Conservation (phyloP, 92 coral and sea anemone species). For the Blastomussa wellsi region DNA sequence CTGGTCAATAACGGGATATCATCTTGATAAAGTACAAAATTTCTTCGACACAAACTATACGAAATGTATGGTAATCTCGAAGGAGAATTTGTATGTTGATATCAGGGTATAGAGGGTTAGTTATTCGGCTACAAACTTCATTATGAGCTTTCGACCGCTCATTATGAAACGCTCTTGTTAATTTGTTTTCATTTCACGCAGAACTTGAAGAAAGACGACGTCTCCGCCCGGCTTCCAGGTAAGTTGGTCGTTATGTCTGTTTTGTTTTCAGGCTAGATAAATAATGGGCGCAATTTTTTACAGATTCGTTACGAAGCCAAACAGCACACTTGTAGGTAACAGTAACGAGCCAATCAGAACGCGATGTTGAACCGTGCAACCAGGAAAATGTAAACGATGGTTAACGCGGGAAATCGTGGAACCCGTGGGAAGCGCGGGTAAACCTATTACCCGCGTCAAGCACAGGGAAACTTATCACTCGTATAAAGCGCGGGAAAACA, state of each 20-base stretch:
- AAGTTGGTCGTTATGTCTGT: not conserved
- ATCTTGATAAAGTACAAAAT: too few species aligned
- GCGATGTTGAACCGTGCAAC: not conserved
- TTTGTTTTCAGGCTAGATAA: not conserved
- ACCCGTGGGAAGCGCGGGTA: not conserved
- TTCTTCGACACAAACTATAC: too few species aligned
- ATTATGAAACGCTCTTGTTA: not conserved
- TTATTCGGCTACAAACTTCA: not conserved
- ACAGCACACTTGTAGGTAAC: too few species aligned
- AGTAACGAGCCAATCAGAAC: not conserved
- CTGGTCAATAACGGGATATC: too few species aligned
- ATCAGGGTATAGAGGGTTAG: not conserved
- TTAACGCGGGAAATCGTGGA: not conserved
- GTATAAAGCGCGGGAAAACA: not conserved
- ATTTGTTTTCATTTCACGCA: constrained; percentile 13
- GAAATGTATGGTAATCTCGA: too few species aligned
- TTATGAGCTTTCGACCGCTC: not conserved
- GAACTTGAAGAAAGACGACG: constrained; percentile 69
- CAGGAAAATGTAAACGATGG: not conserved
- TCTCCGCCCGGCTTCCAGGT: constrained; percentile 72
- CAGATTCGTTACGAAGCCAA: not conserved
- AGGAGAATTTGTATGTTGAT: too few species aligned
- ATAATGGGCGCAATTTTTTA: not conserved
- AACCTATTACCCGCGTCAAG: not conserved
- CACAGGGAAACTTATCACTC: not conserved